A percentile compares a stretch with the other conserved stretches of the same genome.
Evolutionary conservation across 2,888 invertebrate genomes (phyloP).

Genomic region (Drosophila demipolita): DNA sequence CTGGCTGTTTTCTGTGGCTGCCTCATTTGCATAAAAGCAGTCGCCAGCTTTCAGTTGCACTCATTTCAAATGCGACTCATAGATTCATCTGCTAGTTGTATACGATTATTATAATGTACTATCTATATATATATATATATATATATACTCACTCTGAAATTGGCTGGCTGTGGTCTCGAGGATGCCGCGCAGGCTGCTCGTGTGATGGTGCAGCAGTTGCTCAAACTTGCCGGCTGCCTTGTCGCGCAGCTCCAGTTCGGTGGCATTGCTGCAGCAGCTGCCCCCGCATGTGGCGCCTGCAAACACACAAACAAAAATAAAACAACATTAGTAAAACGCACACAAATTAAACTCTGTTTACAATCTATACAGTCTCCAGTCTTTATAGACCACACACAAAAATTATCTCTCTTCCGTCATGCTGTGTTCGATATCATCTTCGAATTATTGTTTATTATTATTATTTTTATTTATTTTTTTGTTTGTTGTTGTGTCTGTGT

Average conservation of each 20-base stretch:
- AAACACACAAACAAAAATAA: slow-evolving; percentile 23
- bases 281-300: slow-evolving; percentile 84
- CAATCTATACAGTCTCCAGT: neutral
- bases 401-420: slow-evolving; percentile 8
- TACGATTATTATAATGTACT: neutral
- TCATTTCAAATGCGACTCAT: slow-evolving; percentile 18
- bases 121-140: neutral
- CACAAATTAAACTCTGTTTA: slow-evolving; percentile 10
- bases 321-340: slow-evolving; percentile 7
- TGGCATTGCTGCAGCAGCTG: slow-evolving; percentile 84
- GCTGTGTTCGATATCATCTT: slow-evolving; percentile 57
- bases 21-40: slow-evolving; percentile 69
- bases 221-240: slow-evolving; percentile 87
- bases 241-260: slow-evolving; percentile 83
- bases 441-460: slow-evolving; percentile 46
- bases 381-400: neutral
- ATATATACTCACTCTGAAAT: slow-evolving; percentile 89
- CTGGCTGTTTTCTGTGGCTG: slow-evolving; percentile 13
- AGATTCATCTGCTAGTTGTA: slow-evolving; percentile 17
- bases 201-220: slow-evolving; percentile 89
- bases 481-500: slow-evolving; percentile 14
- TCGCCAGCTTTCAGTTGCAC: slow-evolving; percentile 34
- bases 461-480: neutral
- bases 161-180: slow-evolving; percentile 90
- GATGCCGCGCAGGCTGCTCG: slow-evolving; percentile 90